Evolutionary conservation across 2,797 vertebrate species (phyloP).

Genomic region (Tachyglossus aculeatus): DNA sequence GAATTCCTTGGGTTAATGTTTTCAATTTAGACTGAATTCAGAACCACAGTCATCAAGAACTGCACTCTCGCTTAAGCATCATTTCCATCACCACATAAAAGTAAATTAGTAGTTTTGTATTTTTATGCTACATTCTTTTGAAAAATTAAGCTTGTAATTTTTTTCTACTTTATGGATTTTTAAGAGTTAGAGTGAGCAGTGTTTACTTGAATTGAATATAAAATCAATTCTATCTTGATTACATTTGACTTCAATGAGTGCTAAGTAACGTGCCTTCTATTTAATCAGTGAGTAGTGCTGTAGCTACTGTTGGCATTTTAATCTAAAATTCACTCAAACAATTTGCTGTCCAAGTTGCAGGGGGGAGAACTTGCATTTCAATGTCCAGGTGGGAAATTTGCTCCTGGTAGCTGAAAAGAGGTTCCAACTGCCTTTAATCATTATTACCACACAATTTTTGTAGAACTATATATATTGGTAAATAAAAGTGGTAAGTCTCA

Average conservation of each 20-base stretch:
- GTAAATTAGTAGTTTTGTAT: conserved; percentile 2
- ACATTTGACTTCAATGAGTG: conserved; percentile 67
- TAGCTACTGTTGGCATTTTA: conserved; percentile 65
- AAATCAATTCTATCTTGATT: conserved; percentile 72
- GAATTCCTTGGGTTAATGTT: conserved; percentile 7
- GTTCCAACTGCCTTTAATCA: conserved; percentile 18
- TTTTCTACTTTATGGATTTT: conserved; percentile 65
- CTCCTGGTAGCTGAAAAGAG: conserved; percentile 11
- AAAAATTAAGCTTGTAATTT: conserved; percentile 58
- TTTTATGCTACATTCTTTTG: conserved; percentile 41
- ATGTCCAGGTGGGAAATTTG: conserved; percentile 19
- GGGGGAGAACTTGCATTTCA: conserved; percentile 10
- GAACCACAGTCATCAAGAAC: not conserved
- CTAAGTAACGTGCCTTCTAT: conserved; percentile 67
- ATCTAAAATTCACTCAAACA: conserved; percentile 57
- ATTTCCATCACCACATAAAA: conserved; percentile 18
- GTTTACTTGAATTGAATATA: conserved; percentile 67
- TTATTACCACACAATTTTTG: conserved; percentile 25
- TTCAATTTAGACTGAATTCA: not conserved
- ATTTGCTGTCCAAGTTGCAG: conserved; percentile 34
- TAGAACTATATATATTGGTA: conserved; percentile 22
- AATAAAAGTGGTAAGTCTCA: not conserved
- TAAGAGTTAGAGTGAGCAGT: conserved; percentile 57
- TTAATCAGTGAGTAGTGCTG: conserved; percentile 62
- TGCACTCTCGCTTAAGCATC: conserved; percentile 7